These are phyloP conservation scores for Acanthis flammea DNA, from an alignment of 2,797 vertebrate species.

Conservation along the genomic window DNA sequence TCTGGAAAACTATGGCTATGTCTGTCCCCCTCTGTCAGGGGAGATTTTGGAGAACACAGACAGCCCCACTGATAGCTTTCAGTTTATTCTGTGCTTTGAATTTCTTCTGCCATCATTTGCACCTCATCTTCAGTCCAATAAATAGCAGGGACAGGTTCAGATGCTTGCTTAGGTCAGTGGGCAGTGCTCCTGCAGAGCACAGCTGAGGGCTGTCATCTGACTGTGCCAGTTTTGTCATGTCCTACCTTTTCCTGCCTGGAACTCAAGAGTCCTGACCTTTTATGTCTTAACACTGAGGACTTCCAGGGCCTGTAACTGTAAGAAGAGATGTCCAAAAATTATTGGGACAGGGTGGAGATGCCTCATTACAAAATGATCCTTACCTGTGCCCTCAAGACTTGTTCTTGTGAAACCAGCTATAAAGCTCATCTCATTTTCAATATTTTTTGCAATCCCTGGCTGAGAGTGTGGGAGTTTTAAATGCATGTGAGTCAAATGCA, in stretches of 20 bases:
- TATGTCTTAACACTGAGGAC: not conserved
- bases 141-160: not conserved
- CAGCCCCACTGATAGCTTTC: not conserved
- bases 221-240: not conserved
- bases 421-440: not conserved
- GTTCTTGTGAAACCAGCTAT: not conserved
- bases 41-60: not conserved
- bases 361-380: not conserved
- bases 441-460: not conserved
- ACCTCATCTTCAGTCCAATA: not conserved
- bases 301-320: not conserved
- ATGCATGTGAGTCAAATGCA: not conserved
- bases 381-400: not conserved
- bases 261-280: not conserved
- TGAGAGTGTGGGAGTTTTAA: not conserved
- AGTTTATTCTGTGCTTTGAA: not conserved
- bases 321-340: not conserved
- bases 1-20: not conserved
- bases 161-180: not conserved
- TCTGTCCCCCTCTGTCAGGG: not conserved
- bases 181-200: not conserved
- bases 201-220: not conserved
- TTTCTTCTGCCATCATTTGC: not conserved
- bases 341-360: not conserved
- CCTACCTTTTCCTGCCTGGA: constrained; percentile 7